Evolutionary conservation across 2,113 vertebrate genomes (phyloP).

Genomic region (Podarcis raffonei): DNA sequence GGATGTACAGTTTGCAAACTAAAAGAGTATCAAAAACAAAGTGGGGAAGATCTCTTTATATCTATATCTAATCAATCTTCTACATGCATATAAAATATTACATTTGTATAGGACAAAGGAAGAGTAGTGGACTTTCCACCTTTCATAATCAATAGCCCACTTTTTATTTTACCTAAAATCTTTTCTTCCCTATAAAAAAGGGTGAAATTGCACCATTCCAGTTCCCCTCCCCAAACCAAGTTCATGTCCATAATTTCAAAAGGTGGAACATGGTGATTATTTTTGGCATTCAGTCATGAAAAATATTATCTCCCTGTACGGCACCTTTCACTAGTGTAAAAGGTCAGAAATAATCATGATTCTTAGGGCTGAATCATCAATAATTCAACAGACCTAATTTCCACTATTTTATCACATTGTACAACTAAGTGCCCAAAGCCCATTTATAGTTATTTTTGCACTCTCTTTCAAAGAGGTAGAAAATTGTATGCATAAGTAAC

Average conservation of each 20-base stretch:
- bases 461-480: background rate
- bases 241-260: background rate
- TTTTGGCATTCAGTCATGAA: conserved; percentile 6
- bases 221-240: background rate
- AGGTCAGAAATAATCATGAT: conserved; percentile 14
- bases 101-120: background rate
- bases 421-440: conserved; percentile 7
- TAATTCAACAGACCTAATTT: conserved; percentile 17
- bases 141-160: background rate
- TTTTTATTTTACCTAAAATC: background rate
- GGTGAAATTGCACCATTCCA: background rate
- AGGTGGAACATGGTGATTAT: background rate
- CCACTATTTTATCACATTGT: background rate
- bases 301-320: conserved; percentile 1
- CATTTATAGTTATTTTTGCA: conserved; percentile 6
- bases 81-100: background rate
- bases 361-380: background rate
- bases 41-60: background rate
- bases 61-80: background rate
- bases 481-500: background rate
- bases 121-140: background rate
- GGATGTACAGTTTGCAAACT: no score
- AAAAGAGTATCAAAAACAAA: background rate
- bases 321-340: conserved; percentile 2
- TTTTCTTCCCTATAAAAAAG: background rate